Evolutionary conservation across 2,113 vertebrate genomes (phyloP).

Genomic region (Macrotus californicus): DNA sequence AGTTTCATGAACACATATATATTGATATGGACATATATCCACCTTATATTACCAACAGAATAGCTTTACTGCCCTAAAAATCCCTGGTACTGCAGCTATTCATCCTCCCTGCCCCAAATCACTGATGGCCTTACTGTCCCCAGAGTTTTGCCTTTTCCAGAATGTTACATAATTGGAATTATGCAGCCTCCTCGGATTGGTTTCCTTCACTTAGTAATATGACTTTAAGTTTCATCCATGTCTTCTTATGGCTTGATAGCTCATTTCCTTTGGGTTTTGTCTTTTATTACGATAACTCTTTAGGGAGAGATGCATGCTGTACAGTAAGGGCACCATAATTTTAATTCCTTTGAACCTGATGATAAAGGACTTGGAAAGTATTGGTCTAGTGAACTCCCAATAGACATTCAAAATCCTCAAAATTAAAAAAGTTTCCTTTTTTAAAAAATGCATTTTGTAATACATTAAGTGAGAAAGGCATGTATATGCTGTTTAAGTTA

Average conservation of each 20-base stretch:
- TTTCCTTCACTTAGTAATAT: not conserved
- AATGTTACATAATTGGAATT: not conserved
- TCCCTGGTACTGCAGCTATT: rapidly evolving
- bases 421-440: not conserved
- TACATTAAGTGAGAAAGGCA: no score
- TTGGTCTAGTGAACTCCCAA: not conserved
- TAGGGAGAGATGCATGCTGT: not conserved
- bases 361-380: not conserved
- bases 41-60: not conserved
- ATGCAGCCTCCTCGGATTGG: not conserved
- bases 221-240: not conserved
- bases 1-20: not conserved
- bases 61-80: not conserved
- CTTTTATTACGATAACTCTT: not conserved
- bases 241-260: not conserved
- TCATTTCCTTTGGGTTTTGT: not conserved
- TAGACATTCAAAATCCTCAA: not conserved
- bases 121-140: not conserved
- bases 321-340: not conserved
- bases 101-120: not conserved
- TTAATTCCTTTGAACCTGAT: not conserved
- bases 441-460: not conserved
- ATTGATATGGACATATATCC: not conserved
- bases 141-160: not conserved
- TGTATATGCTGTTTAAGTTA: no score